Percentiles rank a stretch among this genome's conserved stretches.
These are phyloP conservation scores for Poeciliopsis turneri DNA, from an alignment of 2,797 vertebrate species.

Conservation along the genomic window DNA sequence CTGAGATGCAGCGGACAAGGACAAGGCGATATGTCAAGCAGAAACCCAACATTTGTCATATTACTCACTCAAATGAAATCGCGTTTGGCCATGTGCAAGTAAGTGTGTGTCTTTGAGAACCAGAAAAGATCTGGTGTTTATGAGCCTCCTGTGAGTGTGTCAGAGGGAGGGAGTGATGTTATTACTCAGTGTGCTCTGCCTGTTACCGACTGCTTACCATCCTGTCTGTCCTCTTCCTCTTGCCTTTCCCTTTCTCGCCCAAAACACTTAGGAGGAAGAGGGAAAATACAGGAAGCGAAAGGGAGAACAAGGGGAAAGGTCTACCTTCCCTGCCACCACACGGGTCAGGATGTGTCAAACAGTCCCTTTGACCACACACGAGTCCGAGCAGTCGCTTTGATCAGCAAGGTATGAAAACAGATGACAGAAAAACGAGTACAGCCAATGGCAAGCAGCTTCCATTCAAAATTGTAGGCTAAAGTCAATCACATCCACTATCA, in stretches of 20 bases:
- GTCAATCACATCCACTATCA: slow-evolving; percentile 22
- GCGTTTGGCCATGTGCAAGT: slow-evolving; percentile 19
- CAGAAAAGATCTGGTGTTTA: slow-evolving; percentile 30
- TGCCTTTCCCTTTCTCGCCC: slow-evolving; percentile 48
- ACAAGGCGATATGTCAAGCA: slow-evolving; percentile 44
- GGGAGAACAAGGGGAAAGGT: slow-evolving; percentile 7
- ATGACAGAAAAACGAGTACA: not conserved
- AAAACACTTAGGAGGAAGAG: slow-evolving; percentile 45
- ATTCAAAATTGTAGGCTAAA: slow-evolving; percentile 33
- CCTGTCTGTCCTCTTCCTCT: slow-evolving; percentile 55
- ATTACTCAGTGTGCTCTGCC: slow-evolving; percentile 64
- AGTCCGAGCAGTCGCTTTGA: slow-evolving; percentile 8
- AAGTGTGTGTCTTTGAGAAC: slow-evolving; percentile 32
- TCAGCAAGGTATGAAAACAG: not conserved
- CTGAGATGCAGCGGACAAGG: slow-evolving; percentile 16
- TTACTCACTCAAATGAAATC: slow-evolving; percentile 57
- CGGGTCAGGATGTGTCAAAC: slow-evolving; percentile 34
- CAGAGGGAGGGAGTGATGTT: slow-evolving; percentile 55
- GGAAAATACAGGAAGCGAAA: slow-evolving; percentile 25
- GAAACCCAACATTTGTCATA: slow-evolving; percentile 50
- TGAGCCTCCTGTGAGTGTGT: slow-evolving; percentile 19
- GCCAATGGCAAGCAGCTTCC: slow-evolving; percentile 15
- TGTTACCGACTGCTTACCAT: slow-evolving; percentile 63
- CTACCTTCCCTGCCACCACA: slow-evolving; percentile 22
- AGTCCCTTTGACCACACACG: slow-evolving; percentile 13